Evolutionary conservation across 2,113 vertebrate genomes (phyloP), one percentile per base, ranked within the genome.

Genomic region (Thunnus maccoyii): DNA sequence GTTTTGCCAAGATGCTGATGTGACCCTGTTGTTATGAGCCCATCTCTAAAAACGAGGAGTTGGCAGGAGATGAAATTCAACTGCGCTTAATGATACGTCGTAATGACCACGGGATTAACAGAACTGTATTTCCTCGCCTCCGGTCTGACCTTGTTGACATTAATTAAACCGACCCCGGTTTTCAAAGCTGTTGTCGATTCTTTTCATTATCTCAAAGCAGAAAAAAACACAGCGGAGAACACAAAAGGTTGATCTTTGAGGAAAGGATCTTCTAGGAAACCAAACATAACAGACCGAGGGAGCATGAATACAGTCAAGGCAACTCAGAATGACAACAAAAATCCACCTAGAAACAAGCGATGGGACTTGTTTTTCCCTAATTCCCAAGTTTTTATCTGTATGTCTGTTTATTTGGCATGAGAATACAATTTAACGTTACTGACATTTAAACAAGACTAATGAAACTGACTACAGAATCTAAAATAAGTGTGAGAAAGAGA

Each of bases 1-100:
- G 51, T 78, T 88, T 44, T 46, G 56, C 27, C 15, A 54, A 66
- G 54, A 50, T 54, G 62, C 51, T 61, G 67, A 41, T 3, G 36
- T 65, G 64, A 62, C 76, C 68, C 22, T 47, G 58, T 18, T 20
- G 11, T 68, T 25, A 51, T 3, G 54, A 79, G 18, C 69, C 64
- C 20, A 63, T 20, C 6, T 44, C 16, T 11, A 22, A 18, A 50
- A 73, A 63, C 48, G 27, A 60, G 6, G 3, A 25, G 36, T 2
- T 5, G 51, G 17, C 48, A 27, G n/a, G 9, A 44, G 32, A 68
- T 18, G 60, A 48, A 64, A 20, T 63, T 67, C 50, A 48, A 50
- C 25, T 13, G 17, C 3, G 16, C 48, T 54, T 27, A 2, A 50
- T 20, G 36, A 60, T 56, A 32, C 14, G 5, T 20, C 7, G 41